Evolutionary conservation across 2,888 invertebrate genomes (phyloP).

Genomic region (Neuroscelio doddi): DNA sequence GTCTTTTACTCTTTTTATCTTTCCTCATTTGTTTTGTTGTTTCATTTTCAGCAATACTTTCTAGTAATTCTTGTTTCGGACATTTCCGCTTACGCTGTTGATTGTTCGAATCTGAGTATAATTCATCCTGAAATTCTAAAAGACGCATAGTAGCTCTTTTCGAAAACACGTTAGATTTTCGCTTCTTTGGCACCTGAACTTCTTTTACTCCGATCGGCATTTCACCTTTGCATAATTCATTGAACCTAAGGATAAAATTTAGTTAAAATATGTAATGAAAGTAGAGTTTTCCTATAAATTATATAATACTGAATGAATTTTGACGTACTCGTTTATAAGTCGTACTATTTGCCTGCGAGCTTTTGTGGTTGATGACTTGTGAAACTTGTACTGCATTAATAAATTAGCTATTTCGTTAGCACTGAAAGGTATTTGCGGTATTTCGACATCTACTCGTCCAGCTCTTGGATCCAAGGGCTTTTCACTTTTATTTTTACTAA

Average conservation of each 20-base stretch:
- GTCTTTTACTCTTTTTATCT: constrained; percentile 4
- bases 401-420: constrained; percentile 75
- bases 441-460: constrained; percentile 82
- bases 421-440: constrained; percentile 81
- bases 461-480: constrained; percentile 83
- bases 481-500: constrained; percentile 53
- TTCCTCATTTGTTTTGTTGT: neutral
- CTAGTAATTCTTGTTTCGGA: too few species aligned
- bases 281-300: too few species aligned
- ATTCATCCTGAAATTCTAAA: constrained; percentile 73
- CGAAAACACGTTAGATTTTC: constrained; percentile 62
- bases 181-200: constrained; percentile 67
- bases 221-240: constrained; percentile 75
- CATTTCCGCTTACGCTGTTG: constrained; percentile 50
- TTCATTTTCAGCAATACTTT: neutral
- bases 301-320: too few species aligned
- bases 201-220: constrained; percentile 80
- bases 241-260: constrained; percentile 74
- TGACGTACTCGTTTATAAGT: constrained; percentile 73
- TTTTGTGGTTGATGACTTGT: constrained; percentile 74
- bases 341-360: constrained; percentile 75
- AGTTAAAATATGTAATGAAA: too few species aligned
- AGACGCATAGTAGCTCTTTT: constrained; percentile 70
- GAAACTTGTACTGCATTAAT: constrained; percentile 73
- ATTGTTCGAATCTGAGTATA: constrained; percentile 62